phyloP scores from a whole-genome alignment of 2,113 vertebrate genomes.

The Chionis minor region DNA sequence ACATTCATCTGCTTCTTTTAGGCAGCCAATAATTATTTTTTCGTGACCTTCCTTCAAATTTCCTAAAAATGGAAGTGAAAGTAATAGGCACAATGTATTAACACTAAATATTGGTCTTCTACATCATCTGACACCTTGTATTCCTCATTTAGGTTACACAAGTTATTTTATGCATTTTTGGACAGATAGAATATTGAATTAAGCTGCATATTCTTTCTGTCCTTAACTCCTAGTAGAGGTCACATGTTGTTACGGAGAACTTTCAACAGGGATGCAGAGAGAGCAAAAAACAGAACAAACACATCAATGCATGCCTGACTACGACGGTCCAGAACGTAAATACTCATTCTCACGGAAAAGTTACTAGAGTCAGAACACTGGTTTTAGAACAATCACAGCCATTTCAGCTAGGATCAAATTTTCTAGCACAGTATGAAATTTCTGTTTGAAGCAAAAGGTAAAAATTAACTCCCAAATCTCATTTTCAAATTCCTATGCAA shows the following conservation, averaged over 20 bases:
- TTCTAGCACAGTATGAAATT: neutral
- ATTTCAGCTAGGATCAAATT: neutral
- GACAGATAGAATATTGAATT: neutral
- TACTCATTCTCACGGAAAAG: neutral
- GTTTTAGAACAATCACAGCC: neutral
- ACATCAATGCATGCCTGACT: neutral
- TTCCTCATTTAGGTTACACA: neutral
- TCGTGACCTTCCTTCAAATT: neutral
- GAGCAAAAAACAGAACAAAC: neutral
- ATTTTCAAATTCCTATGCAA: neutral
- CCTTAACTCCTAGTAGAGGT: neutral
- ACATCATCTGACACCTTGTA: neutral
- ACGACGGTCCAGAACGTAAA: neutral
- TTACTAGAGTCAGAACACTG: neutral
- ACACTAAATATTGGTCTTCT: neutral
- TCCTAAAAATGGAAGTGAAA: neutral
- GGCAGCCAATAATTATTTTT: neutral
- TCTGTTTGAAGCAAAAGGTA: neutral
- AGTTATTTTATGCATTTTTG: neutral
- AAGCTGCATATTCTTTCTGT: neutral
- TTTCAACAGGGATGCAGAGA: neutral
- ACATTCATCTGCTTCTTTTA: neutral
- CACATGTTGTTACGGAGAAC: neutral
- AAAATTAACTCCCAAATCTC: neutral
- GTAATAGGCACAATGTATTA: neutral